Percentiles rank a stretch among this genome's conserved stretches.
These are phyloP conservation scores for Pteria penguin DNA, from an alignment of 2,888 invertebrate species.

Conservation along the genomic window DNA sequence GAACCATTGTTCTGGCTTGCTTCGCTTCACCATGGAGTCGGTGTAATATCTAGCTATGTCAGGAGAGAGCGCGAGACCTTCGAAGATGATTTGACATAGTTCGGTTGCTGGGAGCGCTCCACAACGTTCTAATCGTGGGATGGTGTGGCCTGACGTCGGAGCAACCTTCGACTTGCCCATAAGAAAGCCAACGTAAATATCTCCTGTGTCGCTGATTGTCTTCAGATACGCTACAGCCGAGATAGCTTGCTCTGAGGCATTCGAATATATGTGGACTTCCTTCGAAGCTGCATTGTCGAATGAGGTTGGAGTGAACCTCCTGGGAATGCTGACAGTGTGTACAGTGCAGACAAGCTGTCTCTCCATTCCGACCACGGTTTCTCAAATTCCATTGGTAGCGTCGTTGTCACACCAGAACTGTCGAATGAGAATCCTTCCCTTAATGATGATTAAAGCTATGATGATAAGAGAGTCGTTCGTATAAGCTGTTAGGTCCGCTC, in stretches of 20 bases:
- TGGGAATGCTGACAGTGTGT: background rate
- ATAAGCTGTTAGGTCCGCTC: slow-evolving; percentile 1
- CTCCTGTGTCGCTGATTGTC: background rate
- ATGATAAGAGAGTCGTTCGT: background rate
- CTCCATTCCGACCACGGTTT: background rate
- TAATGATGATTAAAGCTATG: background rate
- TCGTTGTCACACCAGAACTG: background rate
- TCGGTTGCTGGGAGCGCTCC: background rate
- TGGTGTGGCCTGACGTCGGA: background rate
- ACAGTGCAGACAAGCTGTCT: background rate
- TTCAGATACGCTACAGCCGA: background rate
- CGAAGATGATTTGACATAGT: no score
- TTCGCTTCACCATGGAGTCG: no score
- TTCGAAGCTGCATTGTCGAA: background rate
- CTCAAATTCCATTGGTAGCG: background rate
- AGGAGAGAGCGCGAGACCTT: no score
- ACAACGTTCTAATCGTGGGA: background rate
- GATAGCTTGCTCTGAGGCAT: background rate
- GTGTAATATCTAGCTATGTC: no score
- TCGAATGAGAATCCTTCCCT: background rate
- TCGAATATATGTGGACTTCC: background rate
- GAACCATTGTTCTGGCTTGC: background rate
- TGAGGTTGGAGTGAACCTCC: background rate
- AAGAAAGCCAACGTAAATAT: background rate
- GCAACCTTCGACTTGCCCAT: background rate